These are phyloP conservation scores for Eulithis testata DNA, from an alignment of 2,888 invertebrate genomes.

Conservation along the genomic window DNA sequence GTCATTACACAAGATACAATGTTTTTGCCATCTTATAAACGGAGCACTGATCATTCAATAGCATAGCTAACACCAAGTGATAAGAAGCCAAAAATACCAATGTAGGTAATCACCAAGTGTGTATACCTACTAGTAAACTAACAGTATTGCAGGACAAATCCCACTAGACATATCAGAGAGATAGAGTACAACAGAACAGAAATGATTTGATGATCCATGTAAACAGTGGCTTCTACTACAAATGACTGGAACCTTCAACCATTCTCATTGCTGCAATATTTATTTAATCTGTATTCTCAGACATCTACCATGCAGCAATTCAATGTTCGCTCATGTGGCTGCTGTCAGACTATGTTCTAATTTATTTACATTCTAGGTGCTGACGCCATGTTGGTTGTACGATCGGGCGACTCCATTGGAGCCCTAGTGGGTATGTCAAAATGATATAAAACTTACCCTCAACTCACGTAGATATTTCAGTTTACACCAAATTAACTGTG, in stretches of 20 bases:
- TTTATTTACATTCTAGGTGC: constrained; percentile 81
- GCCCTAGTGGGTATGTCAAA: constrained; percentile 62
- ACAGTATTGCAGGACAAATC: too few relatives aligned
- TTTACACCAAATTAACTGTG: constrained; percentile 86
- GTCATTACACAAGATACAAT: too few relatives aligned
- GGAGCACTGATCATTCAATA: too few relatives aligned
- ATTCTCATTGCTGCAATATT: not conserved
- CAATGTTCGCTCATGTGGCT: constrained; percentile 5
- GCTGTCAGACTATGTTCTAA: constrained; percentile 56
- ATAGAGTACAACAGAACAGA: too few relatives aligned
- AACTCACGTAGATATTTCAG: constrained; percentile 81
- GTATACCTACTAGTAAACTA: too few relatives aligned
- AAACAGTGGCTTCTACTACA: not conserved
- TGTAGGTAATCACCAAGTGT: too few relatives aligned
- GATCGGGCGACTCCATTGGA: constrained; percentile 64
- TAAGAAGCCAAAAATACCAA: too few relatives aligned
- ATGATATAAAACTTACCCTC: constrained; percentile 72
- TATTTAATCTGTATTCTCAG: too few relatives aligned
- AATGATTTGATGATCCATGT: not conserved
- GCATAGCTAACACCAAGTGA: too few relatives aligned
- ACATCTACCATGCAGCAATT: not conserved
- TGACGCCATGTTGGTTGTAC: constrained; percentile 83
- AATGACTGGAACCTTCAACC: not conserved
- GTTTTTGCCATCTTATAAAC: too few relatives aligned
- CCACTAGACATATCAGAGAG: too few relatives aligned